Evolutionary conservation across 2,797 vertebrate species (phyloP).

Genomic region (Gymnopithys bicolor): DNA sequence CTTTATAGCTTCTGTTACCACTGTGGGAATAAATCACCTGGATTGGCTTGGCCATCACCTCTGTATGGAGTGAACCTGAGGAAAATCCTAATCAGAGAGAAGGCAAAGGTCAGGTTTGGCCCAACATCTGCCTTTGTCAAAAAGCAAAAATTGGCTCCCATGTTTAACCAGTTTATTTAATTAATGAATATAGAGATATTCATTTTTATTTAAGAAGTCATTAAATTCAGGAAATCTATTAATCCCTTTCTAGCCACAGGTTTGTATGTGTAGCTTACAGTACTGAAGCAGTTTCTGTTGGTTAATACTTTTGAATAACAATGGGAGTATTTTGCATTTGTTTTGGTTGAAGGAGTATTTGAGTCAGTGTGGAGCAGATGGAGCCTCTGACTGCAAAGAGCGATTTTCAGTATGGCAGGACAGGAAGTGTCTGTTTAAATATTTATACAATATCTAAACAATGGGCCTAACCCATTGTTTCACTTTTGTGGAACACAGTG

Average conservation of each 20-base stretch:
- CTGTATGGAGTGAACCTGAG: not conserved
- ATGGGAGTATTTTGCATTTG: not conserved
- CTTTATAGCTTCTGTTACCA: not conserved
- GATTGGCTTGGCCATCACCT: not conserved
- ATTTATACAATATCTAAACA: not conserved
- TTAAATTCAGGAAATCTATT: not conserved
- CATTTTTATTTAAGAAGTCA: not conserved
- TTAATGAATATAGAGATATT: not conserved
- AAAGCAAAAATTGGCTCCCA: not conserved
- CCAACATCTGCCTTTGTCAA: not conserved
- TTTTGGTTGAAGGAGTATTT: constrained; percentile 16
- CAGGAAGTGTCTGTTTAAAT: constrained; percentile 11
- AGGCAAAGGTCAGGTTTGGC: not conserved
- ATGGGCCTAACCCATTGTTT: not conserved
- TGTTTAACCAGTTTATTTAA: not conserved
- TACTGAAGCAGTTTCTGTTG: not conserved
- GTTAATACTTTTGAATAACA: not conserved
- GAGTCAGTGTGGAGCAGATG: not conserved
- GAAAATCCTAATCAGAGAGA: not conserved
- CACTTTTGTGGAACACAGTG: not conserved
- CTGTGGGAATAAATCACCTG: not conserved
- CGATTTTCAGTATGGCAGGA: not conserved
- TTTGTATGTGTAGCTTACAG: not conserved
- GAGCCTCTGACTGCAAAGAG: not conserved
- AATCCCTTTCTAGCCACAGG: not conserved